Evolutionary conservation across 2,888 invertebrate species (phyloP).

Genomic region (Brachynemurus nebulosus): DNA sequence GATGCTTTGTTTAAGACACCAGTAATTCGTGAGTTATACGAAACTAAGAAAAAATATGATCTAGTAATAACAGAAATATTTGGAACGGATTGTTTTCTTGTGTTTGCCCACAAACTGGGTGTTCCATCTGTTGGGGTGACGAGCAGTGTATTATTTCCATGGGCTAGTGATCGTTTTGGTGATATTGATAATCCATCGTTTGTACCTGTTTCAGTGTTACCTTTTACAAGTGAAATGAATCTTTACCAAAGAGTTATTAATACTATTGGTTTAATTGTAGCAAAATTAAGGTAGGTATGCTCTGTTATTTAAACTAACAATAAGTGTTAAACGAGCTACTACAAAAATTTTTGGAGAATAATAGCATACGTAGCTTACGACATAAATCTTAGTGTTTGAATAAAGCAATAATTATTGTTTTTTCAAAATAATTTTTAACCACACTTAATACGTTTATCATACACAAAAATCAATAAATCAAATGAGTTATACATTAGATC

Average conservation of each 20-base stretch:
- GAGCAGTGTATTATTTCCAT: conserved; percentile 41
- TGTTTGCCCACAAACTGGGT: conserved; percentile 39
- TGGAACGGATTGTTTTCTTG: conserved; percentile 44
- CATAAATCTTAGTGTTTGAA: too few species aligned
- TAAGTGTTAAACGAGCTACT: too few species aligned
- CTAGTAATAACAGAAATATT: conserved; percentile 43
- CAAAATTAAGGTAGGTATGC: conserved; percentile 16
- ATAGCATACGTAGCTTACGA: too few species aligned
- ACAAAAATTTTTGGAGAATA: too few species aligned
- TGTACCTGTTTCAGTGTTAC: conserved; percentile 40
- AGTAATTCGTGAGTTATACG: conserved; percentile 11
- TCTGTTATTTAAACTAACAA: too few species aligned
- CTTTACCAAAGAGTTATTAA: conserved; percentile 37
- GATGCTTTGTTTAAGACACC: conserved; percentile 2
- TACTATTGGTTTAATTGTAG: conserved; percentile 24
- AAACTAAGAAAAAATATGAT: conserved; percentile 17
- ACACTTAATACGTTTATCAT: too few species aligned
- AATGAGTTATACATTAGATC: too few species aligned
- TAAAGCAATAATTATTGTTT: too few species aligned
- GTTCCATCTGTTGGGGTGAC: conserved; percentile 42
- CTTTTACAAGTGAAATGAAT: conserved; percentile 35
- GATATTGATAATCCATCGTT: conserved; percentile 43
- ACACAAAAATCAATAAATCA: too few species aligned
- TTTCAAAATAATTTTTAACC: too few species aligned
- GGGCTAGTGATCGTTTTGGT: conserved; percentile 39